These are phyloP conservation scores for Naso thynnoides DNA, from an alignment of 2,797 vertebrate genomes.

Conservation along the genomic window DNA sequence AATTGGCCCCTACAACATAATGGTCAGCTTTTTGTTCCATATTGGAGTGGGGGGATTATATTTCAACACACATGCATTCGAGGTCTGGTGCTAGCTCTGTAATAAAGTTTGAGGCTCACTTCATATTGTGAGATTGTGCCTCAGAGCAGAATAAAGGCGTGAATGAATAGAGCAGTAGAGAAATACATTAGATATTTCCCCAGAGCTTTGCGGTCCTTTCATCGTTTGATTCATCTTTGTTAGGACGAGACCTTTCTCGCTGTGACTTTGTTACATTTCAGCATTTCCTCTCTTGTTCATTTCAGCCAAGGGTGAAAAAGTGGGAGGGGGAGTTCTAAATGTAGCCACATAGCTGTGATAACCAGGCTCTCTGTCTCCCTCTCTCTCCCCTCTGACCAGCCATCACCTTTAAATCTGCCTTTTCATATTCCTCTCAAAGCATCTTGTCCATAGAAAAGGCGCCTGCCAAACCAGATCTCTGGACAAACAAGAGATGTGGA, in stretches of 20 bases:
- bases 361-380: conserved; percentile 66
- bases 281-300: conserved; percentile 73
- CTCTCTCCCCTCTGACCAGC: conserved; percentile 90
- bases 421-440: conserved; percentile 99
- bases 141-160: conserved; percentile 55
- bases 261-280: conserved; percentile 77
- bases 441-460: conserved; percentile 96
- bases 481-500: conserved; percentile 90
- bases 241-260: conserved; percentile 70
- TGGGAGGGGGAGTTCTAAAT: conserved; percentile 76
- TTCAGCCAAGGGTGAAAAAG: conserved; percentile 71
- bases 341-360: conserved; percentile 78
- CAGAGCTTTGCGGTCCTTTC: conserved; percentile 63
- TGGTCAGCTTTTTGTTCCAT: conserved; percentile 56
- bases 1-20: conserved; percentile 73
- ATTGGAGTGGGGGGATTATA: conserved; percentile 53
- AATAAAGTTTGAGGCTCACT: conserved; percentile 59
- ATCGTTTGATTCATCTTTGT: conserved; percentile 71
- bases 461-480: conserved; percentile 96
- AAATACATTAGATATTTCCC: conserved; percentile 75
- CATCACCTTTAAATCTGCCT: conserved; percentile 99
- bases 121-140: conserved; percentile 58
- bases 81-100: conserved; percentile 46
- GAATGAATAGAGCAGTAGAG: conserved; percentile 60
- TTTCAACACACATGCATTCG: conserved; percentile 51